These are phyloP conservation scores for Acanthopleura granulata DNA, from an alignment of 2,888 invertebrate genomes.

Conservation along the genomic window DNA sequence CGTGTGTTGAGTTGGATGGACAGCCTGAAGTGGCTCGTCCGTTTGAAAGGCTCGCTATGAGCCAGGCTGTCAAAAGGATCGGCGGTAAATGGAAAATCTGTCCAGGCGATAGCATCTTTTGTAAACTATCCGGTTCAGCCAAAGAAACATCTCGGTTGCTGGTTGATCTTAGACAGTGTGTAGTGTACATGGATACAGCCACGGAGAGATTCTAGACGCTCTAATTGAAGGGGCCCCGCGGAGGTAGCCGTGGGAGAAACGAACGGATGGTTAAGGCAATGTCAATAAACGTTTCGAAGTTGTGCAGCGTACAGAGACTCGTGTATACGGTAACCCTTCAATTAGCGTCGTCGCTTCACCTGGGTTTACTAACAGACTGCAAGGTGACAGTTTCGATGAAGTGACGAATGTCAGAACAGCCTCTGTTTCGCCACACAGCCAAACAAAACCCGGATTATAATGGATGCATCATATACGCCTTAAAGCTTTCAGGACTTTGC, in stretches of 20 bases:
- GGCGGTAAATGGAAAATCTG: slow-evolving; percentile 6
- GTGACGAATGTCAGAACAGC: not conserved
- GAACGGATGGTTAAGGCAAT: not conserved
- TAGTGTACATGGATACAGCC: not conserved
- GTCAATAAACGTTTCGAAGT: slow-evolving; percentile 1
- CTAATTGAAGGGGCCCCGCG: not conserved
- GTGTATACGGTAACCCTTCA: slow-evolving; percentile 4
- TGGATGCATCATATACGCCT: too few species aligned
- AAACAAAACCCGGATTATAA: too few species aligned
- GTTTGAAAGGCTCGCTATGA: too few species aligned
- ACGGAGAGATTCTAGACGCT: not conserved
- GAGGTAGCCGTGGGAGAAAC: not conserved
- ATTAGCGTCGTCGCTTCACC: not conserved
- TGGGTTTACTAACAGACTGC: not conserved
- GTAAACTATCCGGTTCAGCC: slow-evolving; percentile 5
- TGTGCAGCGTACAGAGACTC: not conserved
- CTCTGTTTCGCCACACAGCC: not conserved
- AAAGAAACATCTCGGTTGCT: slow-evolving; percentile 10
- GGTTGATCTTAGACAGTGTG: not conserved
- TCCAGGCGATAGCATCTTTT: not conserved
- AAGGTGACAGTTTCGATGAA: slow-evolving; percentile 2
- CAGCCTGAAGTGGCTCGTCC: too few species aligned
- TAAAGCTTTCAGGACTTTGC: too few species aligned
- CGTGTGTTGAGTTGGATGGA: too few species aligned
- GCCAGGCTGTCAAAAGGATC: too few species aligned